Evolutionary conservation across 2,888 invertebrate species (phyloP).

Genomic region (Rhagophthalmus giganteus): DNA sequence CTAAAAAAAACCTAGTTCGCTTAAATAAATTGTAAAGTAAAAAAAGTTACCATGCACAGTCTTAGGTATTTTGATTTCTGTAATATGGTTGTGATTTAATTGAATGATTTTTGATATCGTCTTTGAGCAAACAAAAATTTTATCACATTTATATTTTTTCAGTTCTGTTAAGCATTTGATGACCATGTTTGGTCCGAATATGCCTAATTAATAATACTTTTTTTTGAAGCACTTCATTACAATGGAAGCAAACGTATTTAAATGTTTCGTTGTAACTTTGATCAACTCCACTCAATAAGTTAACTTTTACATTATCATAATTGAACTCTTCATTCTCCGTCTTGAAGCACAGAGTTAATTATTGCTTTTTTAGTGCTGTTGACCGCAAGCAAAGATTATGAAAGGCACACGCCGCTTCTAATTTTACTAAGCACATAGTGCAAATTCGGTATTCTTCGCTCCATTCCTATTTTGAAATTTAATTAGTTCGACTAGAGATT

Average conservation of each 20-base stretch:
- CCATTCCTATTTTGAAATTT: constrained; percentile 36
- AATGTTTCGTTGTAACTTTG: constrained; percentile 1
- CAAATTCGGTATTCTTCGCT: constrained; percentile 38
- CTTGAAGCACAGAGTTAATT: no score
- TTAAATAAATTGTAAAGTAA: background rate
- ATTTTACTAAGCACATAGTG: constrained; percentile 36
- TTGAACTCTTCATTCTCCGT: constrained; percentile 2
- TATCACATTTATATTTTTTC: no score
- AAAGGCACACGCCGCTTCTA: constrained; percentile 43
- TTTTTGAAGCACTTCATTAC: constrained; percentile 31
- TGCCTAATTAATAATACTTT: constrained; percentile 33
- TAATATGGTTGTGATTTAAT: no score
- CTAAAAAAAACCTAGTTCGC: background rate
- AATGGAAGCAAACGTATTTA: constrained; percentile 38
- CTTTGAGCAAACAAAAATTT: no score
- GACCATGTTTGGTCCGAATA: constrained; percentile 33
- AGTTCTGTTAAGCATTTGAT: no score
- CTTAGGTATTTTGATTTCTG: background rate
- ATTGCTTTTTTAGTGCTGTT: constrained; percentile 24
- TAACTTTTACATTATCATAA: background rate
- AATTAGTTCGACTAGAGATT: background rate
- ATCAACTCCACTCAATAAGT: background rate
- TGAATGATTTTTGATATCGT: no score
- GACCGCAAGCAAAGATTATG: constrained; percentile 43
- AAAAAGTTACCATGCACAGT: constrained; percentile 4